Conservation (phyloP, 2,888 invertebrate genomes). For the Rutpela maculata region DNA sequence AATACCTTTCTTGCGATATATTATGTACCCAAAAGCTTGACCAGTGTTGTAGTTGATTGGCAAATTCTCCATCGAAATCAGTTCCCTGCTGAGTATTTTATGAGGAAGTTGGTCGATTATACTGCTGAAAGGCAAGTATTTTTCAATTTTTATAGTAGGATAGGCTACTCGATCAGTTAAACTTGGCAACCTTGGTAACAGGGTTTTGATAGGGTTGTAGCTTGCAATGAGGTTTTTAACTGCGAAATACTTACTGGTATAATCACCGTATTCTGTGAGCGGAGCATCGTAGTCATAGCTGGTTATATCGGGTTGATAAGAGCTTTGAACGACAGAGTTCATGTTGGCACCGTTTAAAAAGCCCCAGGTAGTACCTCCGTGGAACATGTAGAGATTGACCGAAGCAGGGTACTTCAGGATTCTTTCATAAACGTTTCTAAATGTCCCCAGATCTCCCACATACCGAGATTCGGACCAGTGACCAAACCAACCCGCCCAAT, state of each 20-base stretch:
- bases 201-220: slow-evolving; percentile 67
- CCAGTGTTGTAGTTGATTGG: slow-evolving; percentile 71
- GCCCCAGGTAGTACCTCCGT: slow-evolving; percentile 91
- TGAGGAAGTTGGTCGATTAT: neutral
- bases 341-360: slow-evolving; percentile 73
- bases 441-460: slow-evolving; percentile 44
- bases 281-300: slow-evolving; percentile 91
- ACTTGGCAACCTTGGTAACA: slow-evolving; percentile 81
- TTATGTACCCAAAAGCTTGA: slow-evolving; percentile 76
- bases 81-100: neutral
- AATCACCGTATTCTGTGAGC: slow-evolving; percentile 91
- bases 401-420: slow-evolving; percentile 71
- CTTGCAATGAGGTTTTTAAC: slow-evolving; percentile 76
- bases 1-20: slow-evolving; percentile 73
- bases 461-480: slow-evolving; percentile 74
- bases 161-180: slow-evolving; percentile 85
- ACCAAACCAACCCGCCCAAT: slow-evolving; percentile 80
- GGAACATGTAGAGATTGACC: slow-evolving; percentile 94
- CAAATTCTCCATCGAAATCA: slow-evolving; percentile 64
- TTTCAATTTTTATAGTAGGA: slow-evolving; percentile 79
- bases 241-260: slow-evolving; percentile 83
- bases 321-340: neutral
- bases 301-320: slow-evolving; percentile 67
- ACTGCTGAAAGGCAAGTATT: slow-evolving; percentile 48
- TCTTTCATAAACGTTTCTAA: slow-evolving; percentile 58